Conservation (phyloP, 2,797 vertebrate genomes). For the Hylomyscus alleni region DNA sequence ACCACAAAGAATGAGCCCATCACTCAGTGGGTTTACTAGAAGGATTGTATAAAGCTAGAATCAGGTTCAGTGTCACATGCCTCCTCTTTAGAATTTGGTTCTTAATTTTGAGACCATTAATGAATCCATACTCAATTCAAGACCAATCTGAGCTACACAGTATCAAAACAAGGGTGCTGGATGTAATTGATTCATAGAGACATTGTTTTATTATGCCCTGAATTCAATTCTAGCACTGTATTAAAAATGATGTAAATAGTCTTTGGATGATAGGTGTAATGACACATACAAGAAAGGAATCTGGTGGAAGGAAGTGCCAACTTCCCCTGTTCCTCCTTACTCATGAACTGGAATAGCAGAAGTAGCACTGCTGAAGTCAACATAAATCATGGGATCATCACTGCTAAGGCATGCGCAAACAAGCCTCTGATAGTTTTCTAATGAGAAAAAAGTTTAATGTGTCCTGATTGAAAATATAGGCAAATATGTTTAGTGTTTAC, state of each 20-base stretch:
- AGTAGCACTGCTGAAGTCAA: neutral
- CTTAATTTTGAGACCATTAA: neutral
- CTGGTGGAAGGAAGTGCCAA: accelerated
- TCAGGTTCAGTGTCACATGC: neutral
- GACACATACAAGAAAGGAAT: neutral
- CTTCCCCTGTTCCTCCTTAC: neutral
- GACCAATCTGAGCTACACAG: neutral
- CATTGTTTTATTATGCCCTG: neutral
- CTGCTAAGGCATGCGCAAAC: neutral
- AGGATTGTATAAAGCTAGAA: neutral
- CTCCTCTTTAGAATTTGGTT: neutral
- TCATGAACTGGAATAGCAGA: neutral
- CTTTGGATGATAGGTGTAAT: neutral
- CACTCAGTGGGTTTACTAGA: neutral
- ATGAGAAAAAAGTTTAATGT: neutral
- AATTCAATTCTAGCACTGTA: neutral
- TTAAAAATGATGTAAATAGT: neutral
- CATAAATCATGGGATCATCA: neutral
- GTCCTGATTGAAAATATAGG: neutral
- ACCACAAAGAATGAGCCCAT: neutral
- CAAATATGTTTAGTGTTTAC: neutral
- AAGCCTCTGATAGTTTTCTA: neutral
- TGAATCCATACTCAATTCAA: neutral
- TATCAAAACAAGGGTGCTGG: neutral
- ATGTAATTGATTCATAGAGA: neutral